A percentile compares a stretch with the other conserved stretches of the same genome.
phyloP scores from a whole-genome alignment of 2,888 invertebrate genomes.

The Neuroscelio doddi region DNA sequence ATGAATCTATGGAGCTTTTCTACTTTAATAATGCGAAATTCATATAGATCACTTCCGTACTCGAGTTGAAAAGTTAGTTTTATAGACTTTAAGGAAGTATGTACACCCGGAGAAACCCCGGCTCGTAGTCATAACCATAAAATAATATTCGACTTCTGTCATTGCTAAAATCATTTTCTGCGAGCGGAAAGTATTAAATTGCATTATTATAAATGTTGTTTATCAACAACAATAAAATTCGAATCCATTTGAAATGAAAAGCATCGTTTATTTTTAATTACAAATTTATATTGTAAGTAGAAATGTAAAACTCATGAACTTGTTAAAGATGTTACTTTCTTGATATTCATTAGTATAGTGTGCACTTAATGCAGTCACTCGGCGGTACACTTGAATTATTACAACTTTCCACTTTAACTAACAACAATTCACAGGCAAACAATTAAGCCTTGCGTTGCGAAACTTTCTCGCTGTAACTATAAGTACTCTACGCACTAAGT shows the following conservation, averaged over 20 bases:
- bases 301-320: constrained; percentile 10
- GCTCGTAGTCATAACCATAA: not conserved
- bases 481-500: no score
- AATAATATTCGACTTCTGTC: not conserved
- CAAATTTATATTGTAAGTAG: no score
- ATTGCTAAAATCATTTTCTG: not conserved
- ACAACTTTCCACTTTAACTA: constrained; percentile 67
- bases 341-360: constrained; percentile 26
- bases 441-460: constrained; percentile 58
- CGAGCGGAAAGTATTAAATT: no score
- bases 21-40: constrained; percentile 41
- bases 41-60: constrained; percentile 34
- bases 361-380: constrained; percentile 43
- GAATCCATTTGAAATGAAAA: no score
- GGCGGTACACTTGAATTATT: constrained; percentile 54
- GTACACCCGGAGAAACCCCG: not conserved
- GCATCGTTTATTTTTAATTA: no score
- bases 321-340: constrained; percentile 25
- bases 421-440: constrained; percentile 66
- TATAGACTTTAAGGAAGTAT: constrained; percentile 26
- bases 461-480: constrained; percentile 57
- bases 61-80: constrained; percentile 17
- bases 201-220: no score
- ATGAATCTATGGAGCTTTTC: constrained; percentile 28
- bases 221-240: no score